These are phyloP conservation scores for Anticlea derivata DNA, from an alignment of 2,888 invertebrate genomes.

Conservation along the genomic window DNA sequence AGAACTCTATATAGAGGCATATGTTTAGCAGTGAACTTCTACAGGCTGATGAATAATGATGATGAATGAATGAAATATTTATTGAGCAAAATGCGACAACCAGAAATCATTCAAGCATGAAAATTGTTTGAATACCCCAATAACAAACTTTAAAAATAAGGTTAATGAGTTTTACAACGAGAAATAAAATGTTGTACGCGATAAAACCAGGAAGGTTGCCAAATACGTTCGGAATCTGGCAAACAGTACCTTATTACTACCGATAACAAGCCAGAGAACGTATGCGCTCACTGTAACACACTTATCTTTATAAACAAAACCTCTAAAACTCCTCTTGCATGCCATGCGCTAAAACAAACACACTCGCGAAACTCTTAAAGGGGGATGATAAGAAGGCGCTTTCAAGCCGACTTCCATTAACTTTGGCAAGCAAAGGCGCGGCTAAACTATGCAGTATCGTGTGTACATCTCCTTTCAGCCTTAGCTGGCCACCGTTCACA, in stretches of 20 bases:
- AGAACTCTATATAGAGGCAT: too few species aligned
- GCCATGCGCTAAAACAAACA: conserved; percentile 46
- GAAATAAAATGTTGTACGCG: conserved; percentile 26
- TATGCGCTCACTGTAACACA: conserved; percentile 34
- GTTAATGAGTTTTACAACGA: conserved; percentile 28
- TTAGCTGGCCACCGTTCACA: conserved; percentile 62
- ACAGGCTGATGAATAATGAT: too few species aligned
- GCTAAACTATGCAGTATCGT: conserved; percentile 75
- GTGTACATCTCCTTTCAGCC: conserved; percentile 78
- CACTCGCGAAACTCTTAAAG: conserved; percentile 57
- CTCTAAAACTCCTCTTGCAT: conserved; percentile 28
- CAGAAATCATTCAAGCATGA: background rate
- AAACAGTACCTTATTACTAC: conserved; percentile 7
- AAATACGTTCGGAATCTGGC: conserved; percentile 18
- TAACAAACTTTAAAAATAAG: conserved; percentile 9
- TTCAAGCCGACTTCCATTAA: conserved; percentile 74
- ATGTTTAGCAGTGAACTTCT: too few species aligned
- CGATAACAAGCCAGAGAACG: background rate
- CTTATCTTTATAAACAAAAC: conserved; percentile 44
- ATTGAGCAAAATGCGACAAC: background rate
- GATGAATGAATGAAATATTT: too few species aligned
- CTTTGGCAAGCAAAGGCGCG: conserved; percentile 70
- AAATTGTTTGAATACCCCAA: background rate
- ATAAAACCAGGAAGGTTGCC: conserved; percentile 32
- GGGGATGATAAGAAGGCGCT: conserved; percentile 64